phyloP scores from a whole-genome alignment of 2,888 invertebrate genomes.

The Dryomyza anilis region DNA sequence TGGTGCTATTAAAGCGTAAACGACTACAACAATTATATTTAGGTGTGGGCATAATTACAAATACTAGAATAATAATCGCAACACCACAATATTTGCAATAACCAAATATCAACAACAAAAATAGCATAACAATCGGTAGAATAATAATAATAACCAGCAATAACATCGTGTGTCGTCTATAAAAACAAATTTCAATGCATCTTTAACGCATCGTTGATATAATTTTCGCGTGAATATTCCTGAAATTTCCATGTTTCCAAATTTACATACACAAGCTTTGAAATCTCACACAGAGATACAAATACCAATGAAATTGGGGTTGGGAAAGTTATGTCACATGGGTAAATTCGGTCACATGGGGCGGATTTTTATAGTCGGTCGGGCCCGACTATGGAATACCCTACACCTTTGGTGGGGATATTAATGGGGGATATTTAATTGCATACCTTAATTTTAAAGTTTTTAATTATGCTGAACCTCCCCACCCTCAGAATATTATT shows the following conservation, averaged over 20 bases:
- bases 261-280: constrained; percentile 20
- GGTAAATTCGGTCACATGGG: no score
- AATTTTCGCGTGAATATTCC: not conserved
- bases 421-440: no score
- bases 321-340: no score
- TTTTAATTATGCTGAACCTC: no score
- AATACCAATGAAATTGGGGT: no score
- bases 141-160: constrained; percentile 16
- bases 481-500: no score
- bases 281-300: not conserved
- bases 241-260: not conserved
- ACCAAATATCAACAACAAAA: not conserved
- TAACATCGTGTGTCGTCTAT: no score
- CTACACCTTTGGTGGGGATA: no score
- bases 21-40: no score
- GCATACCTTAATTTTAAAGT: no score
- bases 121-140: not conserved
- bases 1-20: not conserved
- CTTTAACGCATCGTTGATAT: not conserved
- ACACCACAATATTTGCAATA: not conserved
- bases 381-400: no score
- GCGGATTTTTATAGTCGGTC: no score
- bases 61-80: constrained; percentile 4
- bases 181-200: constrained; percentile 5
- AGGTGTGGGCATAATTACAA: constrained; percentile 15